Evolutionary conservation across 2,888 invertebrate genomes (phyloP).

Genomic region (Frankliniella intonsa): DNA sequence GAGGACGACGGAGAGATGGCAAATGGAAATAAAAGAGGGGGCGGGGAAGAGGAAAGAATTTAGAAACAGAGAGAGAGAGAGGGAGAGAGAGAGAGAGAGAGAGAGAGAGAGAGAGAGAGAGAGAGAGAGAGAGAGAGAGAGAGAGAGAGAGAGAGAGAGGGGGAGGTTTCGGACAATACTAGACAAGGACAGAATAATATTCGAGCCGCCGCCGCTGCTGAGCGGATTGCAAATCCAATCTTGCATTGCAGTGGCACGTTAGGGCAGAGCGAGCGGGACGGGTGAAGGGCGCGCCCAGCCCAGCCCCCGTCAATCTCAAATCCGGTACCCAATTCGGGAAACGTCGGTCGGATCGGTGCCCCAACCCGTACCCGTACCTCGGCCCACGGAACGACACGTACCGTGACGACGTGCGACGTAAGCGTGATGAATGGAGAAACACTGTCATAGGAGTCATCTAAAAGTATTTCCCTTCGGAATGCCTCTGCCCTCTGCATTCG

Average conservation of each 20-base stretch:
- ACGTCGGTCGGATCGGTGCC: background rate
- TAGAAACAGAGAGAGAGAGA: background rate
- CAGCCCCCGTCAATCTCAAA: background rate
- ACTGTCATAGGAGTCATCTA: too few species aligned
- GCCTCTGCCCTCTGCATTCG: too few species aligned
- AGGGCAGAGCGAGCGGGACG: background rate
- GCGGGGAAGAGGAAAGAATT: background rate
- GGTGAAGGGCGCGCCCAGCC: background rate
- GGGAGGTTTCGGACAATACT: background rate
- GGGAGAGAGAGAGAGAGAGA: background rate
- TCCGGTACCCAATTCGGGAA: too few species aligned
- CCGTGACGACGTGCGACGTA: too few species aligned
- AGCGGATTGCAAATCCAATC: constrained; percentile 22
- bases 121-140: background rate
- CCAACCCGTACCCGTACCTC: background rate
- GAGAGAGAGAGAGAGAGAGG: background rate
- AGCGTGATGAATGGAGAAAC: too few species aligned
- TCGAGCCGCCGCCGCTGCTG: background rate
- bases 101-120: background rate
- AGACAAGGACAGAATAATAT: constrained; percentile 18
- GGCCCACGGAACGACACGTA: background rate
- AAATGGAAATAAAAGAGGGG: background rate
- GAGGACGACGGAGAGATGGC: constrained; percentile 2
- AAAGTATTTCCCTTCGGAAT: too few species aligned
- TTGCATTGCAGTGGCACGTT: constrained; percentile 19